phyloP scores from a whole-genome alignment of 2,113 vertebrate genomes.

The Vidua macroura region DNA sequence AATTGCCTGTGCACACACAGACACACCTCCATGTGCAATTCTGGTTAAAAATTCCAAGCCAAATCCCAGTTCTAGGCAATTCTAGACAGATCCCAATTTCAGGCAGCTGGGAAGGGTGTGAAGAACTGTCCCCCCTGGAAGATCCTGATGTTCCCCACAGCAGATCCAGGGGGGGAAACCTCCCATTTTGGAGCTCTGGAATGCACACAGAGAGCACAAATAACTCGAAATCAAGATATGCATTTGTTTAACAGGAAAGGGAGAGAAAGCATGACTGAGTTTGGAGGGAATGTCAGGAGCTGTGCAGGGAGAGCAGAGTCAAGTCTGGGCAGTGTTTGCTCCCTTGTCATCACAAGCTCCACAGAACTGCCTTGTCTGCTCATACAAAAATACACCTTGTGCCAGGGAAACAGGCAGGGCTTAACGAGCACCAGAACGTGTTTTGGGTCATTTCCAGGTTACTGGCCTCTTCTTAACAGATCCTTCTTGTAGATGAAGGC shows the following conservation, averaged over 20 bases:
- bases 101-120: neutral
- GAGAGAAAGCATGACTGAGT: neutral
- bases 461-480: slow-evolving; percentile 23
- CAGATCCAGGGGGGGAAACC: neutral
- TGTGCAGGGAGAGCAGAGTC: neutral
- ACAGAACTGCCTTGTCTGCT: neutral
- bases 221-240: neutral
- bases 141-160: neutral
- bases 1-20: neutral
- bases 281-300: slow-evolving; percentile 11
- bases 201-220: neutral
- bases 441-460: slow-evolving; percentile 23
- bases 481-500: neutral
- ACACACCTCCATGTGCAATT: rapidly evolving
- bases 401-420: neutral
- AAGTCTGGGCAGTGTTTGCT: slow-evolving; percentile 46
- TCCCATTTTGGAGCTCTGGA: neutral
- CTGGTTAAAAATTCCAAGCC: neutral
- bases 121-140: rapidly evolving
- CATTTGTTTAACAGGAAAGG: slow-evolving; percentile 1
- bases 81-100: neutral
- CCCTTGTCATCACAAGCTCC: slow-evolving; percentile 1
- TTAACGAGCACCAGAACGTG: neutral
- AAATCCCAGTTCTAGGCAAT: neutral
- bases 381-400: neutral